Percentiles rank a stretch among this genome's conserved stretches.
Conservation (phyloP, 2,113 vertebrate species). For the Anthoscopus minutus region DNA sequence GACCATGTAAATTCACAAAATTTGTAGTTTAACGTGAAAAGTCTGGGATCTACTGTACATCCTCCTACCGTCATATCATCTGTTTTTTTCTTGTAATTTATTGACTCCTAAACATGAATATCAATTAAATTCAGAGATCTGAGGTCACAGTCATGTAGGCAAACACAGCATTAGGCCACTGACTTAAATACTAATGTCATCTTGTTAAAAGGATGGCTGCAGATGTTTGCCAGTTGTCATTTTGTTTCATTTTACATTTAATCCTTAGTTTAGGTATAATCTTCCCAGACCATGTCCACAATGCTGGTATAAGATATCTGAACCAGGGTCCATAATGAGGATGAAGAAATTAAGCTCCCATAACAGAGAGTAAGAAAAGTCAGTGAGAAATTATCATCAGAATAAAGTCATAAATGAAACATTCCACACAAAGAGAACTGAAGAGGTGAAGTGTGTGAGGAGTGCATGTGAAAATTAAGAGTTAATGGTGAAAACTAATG, state of each 20-base stretch:
- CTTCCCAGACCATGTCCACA: not conserved
- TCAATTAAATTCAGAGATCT: not conserved
- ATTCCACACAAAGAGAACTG: not conserved
- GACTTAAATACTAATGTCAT: not conserved
- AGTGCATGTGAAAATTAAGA: not conserved
- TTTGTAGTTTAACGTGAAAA: not conserved
- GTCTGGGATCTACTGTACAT: not conserved
- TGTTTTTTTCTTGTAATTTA: not conserved
- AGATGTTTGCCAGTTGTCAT: not conserved
- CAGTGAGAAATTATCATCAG: not conserved
- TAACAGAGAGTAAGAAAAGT: not conserved
- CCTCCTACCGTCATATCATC: not conserved
- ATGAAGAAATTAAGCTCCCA: not conserved
- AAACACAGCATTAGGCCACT: not conserved
- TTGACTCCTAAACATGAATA: not conserved
- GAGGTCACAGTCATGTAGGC: not conserved
- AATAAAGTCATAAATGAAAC: not conserved
- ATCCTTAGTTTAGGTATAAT: not conserved
- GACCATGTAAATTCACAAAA: not conserved
- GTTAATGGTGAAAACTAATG: conserved; percentile 6
- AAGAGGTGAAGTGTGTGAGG: not conserved
- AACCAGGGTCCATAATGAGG: not conserved
- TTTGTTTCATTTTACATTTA: not conserved
- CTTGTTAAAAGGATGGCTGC: not conserved
- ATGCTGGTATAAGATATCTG: not conserved